These are phyloP conservation scores for Sus scrofa DNA, from an alignment of 2,113 vertebrate genomes.

Conservation along the genomic window T2T-Sscrofa CM000825.6:55243501-55244000, in stretches of 20 bases:
- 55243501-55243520: constrained; percentile 17
- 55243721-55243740: not conserved
- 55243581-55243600: constrained; percentile 74
- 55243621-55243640: constrained; percentile 60
- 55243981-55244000: no score
- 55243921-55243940: no score
- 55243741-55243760: constrained; percentile 29
- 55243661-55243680: constrained; percentile 70
- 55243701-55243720: constrained; percentile 42
- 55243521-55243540: constrained; percentile 31
- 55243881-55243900: no score
- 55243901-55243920: no score
- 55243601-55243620: constrained; percentile 60
- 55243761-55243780: constrained; percentile 4
- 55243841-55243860: no score
- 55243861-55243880: no score
- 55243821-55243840: constrained; percentile 7
- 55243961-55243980: no score
- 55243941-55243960: no score
- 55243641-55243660: constrained; percentile 75
- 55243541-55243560: constrained; percentile 37
- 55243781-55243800: constrained; percentile 23
- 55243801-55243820: constrained; percentile 32
- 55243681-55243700: constrained; percentile 56
- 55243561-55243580: constrained; percentile 59